Conservation (phyloP, 1,140 invertebrate species). For the Harlomillsia oculata region DNA sequence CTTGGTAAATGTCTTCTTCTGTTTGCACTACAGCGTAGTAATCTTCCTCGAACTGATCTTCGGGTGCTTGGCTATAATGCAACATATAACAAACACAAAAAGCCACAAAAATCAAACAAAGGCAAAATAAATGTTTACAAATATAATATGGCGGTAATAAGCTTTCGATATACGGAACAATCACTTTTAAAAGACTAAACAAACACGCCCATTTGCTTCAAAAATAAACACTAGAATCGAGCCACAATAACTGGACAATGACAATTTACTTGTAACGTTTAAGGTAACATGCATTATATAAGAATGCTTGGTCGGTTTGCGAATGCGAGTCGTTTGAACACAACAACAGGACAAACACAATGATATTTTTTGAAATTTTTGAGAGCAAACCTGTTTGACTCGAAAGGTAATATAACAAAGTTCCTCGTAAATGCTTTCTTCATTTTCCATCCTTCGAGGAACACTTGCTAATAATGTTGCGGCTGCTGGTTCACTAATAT, state of each 20-base stretch:
- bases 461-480: conserved; percentile 15
- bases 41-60: conserved; percentile 29
- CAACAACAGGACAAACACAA: background rate
- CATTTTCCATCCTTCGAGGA: conserved; percentile 46
- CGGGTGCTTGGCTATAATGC: conserved; percentile 14
- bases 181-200: background rate
- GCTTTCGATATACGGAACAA: background rate
- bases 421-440: conserved; percentile 77
- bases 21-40: conserved; percentile 37
- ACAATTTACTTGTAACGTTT: no score
- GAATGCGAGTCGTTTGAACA: no score
- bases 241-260: no score
- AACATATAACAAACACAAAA: background rate
- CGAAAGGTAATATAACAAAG: conserved; percentile 71
- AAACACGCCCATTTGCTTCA: no score
- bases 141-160: no score
- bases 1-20: conserved; percentile 73
- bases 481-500: conserved; percentile 28
- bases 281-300: no score
- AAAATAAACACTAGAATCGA: no score
- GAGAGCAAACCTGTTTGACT: conserved; percentile 27
- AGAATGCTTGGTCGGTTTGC: no score
- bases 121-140: background rate
- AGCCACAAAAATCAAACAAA: conserved; percentile 5
- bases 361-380: background rate